Evolutionary conservation across 2,797 vertebrate species (phyloP).

Genomic region (Hemitrygon akajei): DNA sequence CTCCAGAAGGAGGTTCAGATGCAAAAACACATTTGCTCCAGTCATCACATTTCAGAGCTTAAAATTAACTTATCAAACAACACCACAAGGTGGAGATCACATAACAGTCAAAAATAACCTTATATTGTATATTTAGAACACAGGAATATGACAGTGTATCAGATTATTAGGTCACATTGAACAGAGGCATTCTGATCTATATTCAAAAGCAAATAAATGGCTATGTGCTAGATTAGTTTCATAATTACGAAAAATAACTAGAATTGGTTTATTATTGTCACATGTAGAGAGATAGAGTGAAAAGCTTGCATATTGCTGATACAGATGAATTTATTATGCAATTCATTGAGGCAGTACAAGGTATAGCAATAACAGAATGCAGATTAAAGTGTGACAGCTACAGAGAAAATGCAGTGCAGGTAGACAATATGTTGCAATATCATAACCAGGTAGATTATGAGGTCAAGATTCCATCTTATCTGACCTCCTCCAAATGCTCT

Average conservation of each 20-base stretch:
- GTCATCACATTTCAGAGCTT: background rate
- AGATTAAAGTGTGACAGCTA: too few species aligned
- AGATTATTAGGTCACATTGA: background rate
- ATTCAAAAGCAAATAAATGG: background rate
- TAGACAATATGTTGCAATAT: too few species aligned
- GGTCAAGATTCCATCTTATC: too few species aligned
- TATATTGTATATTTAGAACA: background rate
- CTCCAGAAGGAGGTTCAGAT: background rate
- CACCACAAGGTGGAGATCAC: conserved; percentile 33
- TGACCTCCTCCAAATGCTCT: too few species aligned
- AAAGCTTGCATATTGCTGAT: too few species aligned
- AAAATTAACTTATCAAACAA: conserved; percentile 26
- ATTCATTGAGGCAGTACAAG: too few species aligned
- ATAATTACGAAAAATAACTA: background rate
- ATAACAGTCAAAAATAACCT: background rate
- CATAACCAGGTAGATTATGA: too few species aligned
- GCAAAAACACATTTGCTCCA: background rate
- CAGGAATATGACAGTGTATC: background rate
- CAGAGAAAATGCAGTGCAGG: too few species aligned
- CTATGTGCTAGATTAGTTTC: background rate
- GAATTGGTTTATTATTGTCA: too few species aligned
- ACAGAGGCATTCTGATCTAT: background rate
- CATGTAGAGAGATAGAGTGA: too few species aligned
- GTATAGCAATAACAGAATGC: too few species aligned
- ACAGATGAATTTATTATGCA: too few species aligned